Conservation (phyloP, 2,797 vertebrate genomes). For the Emydoidea blandingii region DNA sequence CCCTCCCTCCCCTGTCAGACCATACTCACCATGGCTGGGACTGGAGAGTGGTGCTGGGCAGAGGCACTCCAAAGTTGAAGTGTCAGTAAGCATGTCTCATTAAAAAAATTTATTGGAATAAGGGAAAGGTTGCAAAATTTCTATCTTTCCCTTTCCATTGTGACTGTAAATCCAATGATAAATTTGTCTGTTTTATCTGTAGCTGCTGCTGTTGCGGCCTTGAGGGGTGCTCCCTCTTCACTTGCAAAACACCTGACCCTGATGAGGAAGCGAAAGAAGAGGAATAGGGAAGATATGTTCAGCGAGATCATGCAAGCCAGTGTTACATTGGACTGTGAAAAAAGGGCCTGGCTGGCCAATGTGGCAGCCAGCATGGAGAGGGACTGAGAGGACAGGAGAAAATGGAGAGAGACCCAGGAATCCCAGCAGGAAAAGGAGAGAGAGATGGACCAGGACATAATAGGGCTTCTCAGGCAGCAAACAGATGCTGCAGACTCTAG, state of each 20-base stretch:
- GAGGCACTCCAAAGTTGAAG: neutral
- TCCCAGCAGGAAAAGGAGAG: neutral
- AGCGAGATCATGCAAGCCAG: neutral
- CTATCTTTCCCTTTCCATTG: neutral
- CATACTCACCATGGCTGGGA: neutral
- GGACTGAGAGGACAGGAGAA: neutral
- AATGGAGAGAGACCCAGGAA: neutral
- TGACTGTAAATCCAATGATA: neutral
- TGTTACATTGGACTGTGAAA: neutral
- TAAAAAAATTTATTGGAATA: neutral
- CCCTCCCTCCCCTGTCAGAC: neutral
- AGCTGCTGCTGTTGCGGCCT: neutral
- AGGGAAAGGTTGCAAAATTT: neutral
- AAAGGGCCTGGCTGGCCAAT: neutral
- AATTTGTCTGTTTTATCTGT: neutral
- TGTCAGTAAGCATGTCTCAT: neutral
- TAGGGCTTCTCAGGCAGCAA: neutral
- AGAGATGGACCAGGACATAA: neutral
- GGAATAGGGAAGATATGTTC: neutral
- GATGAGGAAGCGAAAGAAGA: neutral
- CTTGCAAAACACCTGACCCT: neutral
- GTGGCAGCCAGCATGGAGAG: neutral
- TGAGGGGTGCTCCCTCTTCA: neutral
- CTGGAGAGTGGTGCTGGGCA: neutral
- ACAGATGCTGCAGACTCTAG: neutral